Percentiles rank a stretch among this genome's conserved stretches.
Evolutionary conservation across 1,140 invertebrate species (phyloP).

Genomic region (Trichomalopsis sarcophagae): DNA sequence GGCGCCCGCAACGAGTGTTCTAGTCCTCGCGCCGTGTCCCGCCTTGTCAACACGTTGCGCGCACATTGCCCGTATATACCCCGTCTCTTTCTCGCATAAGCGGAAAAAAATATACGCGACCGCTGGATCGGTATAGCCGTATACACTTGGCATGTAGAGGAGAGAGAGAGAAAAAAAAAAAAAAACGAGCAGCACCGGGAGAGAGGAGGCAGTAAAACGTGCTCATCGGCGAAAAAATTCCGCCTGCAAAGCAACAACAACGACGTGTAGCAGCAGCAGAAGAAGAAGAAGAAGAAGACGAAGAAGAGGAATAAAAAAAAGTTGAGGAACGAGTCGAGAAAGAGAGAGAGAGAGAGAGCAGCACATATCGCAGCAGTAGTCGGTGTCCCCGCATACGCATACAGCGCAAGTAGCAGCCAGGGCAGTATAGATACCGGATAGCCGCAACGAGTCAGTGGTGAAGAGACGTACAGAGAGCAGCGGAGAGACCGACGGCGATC

Average conservation of each 20-base stretch:
- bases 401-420: not conserved
- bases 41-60: not conserved
- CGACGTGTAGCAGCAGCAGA: too few species aligned
- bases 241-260: not conserved
- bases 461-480: too few species aligned
- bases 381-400: not conserved
- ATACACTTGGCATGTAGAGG: not conserved
- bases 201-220: not conserved
- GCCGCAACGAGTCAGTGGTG: not conserved
- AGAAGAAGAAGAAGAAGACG: too few species aligned
- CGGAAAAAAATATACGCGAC: not conserved
- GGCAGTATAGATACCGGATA: constrained; percentile 4
- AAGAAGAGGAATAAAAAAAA: too few species aligned
- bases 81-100: not conserved
- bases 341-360: too few species aligned
- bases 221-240: constrained; percentile 9
- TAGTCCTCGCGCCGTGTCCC: not conserved
- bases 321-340: too few species aligned
- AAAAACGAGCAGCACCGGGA: not conserved
- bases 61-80: not conserved
- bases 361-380: not conserved
- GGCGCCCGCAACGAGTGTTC: not conserved
- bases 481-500: constrained; percentile 12
- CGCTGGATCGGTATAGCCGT: too few species aligned
- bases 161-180: too few species aligned